Percentiles rank a stretch among this genome's conserved stretches.
Conservation (phyloP, 2,888 invertebrate species). For the Lypha dubia region DNA sequence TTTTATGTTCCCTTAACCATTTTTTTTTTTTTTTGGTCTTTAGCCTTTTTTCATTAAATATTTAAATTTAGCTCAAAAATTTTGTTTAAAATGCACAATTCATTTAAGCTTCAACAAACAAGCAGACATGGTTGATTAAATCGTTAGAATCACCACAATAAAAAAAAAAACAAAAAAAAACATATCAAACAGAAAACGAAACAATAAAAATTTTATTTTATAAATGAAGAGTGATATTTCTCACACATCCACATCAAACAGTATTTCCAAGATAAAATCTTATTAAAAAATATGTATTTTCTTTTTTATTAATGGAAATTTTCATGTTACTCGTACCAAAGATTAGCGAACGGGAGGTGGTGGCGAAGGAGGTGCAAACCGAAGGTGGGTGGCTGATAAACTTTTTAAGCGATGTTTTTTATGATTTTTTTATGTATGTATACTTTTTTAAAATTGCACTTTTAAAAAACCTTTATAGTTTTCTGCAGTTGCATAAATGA, state of each 20-base stretch:
- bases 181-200: too few relatives aligned
- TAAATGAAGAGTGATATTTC: slow-evolving; percentile 42
- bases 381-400: too few relatives aligned
- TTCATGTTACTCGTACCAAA: background rate
- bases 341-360: background rate
- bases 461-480: background rate
- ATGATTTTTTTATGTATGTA: background rate
- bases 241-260: slow-evolving; percentile 28
- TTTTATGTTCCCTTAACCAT: background rate
- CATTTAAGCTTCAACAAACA: background rate
- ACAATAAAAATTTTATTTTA: slow-evolving; percentile 15
- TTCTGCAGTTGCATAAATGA: background rate
- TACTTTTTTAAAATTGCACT: background rate
- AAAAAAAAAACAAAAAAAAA: too few relatives aligned
- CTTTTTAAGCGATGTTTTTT: background rate
- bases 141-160: slow-evolving; percentile 5
- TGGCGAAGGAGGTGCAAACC: too few relatives aligned
- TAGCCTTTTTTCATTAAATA: slow-evolving; percentile 13
- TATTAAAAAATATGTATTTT: slow-evolving; percentile 8
- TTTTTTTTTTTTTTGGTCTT: background rate
- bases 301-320: background rate
- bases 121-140: slow-evolving; percentile 28
- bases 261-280: background rate
- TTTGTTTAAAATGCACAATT: slow-evolving; percentile 42
- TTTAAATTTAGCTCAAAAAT: slow-evolving; percentile 24